phyloP scores from a whole-genome alignment of 2,888 invertebrate species.

The Liodrosophila aerea region DNA sequence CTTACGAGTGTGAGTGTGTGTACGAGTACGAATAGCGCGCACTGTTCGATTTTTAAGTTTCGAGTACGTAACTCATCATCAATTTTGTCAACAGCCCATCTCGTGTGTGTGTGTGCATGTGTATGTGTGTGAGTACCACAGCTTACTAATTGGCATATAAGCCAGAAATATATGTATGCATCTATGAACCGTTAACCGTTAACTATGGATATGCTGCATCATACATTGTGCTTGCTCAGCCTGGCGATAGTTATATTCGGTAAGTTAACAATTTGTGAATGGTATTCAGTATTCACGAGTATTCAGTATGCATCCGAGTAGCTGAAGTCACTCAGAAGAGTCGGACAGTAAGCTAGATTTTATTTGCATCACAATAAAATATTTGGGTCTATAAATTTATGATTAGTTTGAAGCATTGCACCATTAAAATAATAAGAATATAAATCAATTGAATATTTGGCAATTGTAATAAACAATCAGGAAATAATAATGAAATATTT shows the following conservation, averaged over 20 bases:
- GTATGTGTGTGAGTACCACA: constrained; percentile 42
- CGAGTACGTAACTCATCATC: constrained; percentile 32
- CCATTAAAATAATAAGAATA: no score
- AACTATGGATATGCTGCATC: constrained; percentile 36
- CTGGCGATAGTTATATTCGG: constrained; percentile 40
- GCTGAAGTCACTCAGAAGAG: no score
- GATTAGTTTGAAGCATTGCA: no score
- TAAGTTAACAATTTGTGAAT: constrained; percentile 42
- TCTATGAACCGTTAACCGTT: constrained; percentile 9
- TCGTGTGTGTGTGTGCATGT: constrained; percentile 19
- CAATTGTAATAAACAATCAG: no score
- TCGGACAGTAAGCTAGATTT: no score
- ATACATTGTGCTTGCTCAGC: constrained; percentile 9
- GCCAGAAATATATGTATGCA: constrained; percentile 7
- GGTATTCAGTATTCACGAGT: constrained; percentile 1
- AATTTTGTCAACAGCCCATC: no score
- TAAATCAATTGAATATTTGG: no score
- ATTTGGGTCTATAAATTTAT: no score
- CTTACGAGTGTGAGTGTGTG: constrained; percentile 48
- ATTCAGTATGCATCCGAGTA: no score
- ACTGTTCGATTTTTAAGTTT: background rate
- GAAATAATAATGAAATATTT: no score
- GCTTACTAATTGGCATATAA: constrained; percentile 63
- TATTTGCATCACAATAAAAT: no score
- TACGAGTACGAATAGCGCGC: constrained; percentile 8